These are phyloP conservation scores for Acipenser ruthenus DNA, from an alignment of 2,797 vertebrate genomes.

Conservation along the genomic window DNA sequence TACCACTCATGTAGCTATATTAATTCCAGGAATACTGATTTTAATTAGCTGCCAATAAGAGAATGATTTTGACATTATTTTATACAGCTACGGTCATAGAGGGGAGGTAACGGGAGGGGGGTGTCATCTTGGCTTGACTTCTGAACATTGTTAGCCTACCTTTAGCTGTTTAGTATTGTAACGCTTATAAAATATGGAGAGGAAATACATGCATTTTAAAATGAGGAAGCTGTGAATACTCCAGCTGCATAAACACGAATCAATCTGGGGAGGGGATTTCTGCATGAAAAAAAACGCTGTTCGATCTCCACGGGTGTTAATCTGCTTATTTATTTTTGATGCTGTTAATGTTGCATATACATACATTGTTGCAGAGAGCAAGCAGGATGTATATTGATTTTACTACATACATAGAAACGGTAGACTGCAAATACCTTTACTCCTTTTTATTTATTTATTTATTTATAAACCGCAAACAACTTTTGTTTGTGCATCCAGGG, in stretches of 20 bases:
- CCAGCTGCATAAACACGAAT: conserved; percentile 1
- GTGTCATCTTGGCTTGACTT: conserved; percentile 1
- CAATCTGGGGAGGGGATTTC: conserved; percentile 12
- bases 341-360: conserved; percentile 27
- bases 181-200: conserved; percentile 17
- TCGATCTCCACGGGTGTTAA: too few species aligned
- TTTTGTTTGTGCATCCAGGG: too few species aligned
- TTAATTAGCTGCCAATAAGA: conserved; percentile 36
- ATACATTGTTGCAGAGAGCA: background rate
- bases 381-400: conserved; percentile 13
- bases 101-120: too few species aligned
- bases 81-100: conserved; percentile 28
- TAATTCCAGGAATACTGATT: conserved; percentile 30
- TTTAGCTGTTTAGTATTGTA: background rate
- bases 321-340: too few species aligned
- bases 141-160: background rate
- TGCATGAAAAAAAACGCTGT: background rate
- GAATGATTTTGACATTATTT: conserved; percentile 52
- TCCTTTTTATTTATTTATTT: conserved; percentile 21
- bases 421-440: conserved; percentile 9
- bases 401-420: conserved; percentile 6
- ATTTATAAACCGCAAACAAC: background rate
- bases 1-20: background rate
- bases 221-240: conserved; percentile 15
- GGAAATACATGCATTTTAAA: conserved; percentile 21